Percentiles rank a stretch among this genome's conserved stretches.
These are phyloP conservation scores for Molossus alvarezi DNA, from an alignment of 2,797 vertebrate genomes.

Conservation along the genomic window DNA sequence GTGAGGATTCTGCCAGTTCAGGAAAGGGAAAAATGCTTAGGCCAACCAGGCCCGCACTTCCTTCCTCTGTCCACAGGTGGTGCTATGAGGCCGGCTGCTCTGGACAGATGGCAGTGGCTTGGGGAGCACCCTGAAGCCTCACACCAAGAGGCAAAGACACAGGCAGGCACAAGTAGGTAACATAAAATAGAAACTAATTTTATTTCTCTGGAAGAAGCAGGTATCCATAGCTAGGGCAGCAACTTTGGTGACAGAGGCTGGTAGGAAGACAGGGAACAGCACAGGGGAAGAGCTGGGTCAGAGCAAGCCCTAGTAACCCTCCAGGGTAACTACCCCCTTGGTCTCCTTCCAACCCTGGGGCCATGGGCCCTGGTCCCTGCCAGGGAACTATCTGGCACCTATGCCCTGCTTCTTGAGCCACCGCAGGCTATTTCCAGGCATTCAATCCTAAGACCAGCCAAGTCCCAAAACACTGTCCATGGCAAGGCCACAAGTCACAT, in stretches of 20 bases:
- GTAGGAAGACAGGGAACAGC: conserved; percentile 63
- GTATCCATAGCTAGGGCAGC: conserved; percentile 67
- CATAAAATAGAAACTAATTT: conserved; percentile 87
- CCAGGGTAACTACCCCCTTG: conserved; percentile 57
- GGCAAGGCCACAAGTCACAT: background rate
- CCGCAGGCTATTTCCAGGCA: conserved; percentile 66
- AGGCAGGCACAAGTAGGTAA: conserved; percentile 59
- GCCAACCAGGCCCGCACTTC: background rate
- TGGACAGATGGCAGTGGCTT: background rate
- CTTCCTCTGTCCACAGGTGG: conserved; percentile 57
- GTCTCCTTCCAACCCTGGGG: conserved; percentile 77
- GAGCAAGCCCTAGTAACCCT: conserved; percentile 62
- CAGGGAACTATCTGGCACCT: conserved; percentile 64
- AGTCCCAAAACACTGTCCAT: background rate
- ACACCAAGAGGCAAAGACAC: conserved; percentile 31
- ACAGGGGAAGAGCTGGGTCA: conserved; percentile 39
- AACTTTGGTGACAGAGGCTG: conserved; percentile 74
- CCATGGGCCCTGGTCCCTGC: conserved; percentile 76
- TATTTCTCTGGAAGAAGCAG: conserved; percentile 87
- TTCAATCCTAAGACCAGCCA: conserved; percentile 38
- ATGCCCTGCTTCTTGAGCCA: conserved; percentile 54
- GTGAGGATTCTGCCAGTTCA: background rate
- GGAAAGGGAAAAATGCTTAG: background rate
- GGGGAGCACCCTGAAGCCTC: background rate
- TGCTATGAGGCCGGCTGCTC: background rate